Evolutionary conservation across 2,113 vertebrate species (phyloP), one percentile per base, ranked within the genome.

Genomic region (Charina bottae): DNA sequence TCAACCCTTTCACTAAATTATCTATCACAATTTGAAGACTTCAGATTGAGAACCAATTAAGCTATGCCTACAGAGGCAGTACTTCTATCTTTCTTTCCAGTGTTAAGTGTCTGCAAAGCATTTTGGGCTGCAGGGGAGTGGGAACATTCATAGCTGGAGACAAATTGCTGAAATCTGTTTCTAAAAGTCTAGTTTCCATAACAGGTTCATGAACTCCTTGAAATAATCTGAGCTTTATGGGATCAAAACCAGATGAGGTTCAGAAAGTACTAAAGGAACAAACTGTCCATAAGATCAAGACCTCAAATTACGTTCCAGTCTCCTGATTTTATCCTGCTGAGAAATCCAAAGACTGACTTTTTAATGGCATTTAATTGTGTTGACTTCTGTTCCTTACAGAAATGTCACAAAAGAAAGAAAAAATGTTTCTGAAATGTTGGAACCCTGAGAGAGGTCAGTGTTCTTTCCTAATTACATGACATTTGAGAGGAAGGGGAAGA

Each of bases 341-440:
- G 0, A 84, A 87, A 19, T 91, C 28, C 46, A 46, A 90, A 89
- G 78, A 49, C 49, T 53, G 87, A 49, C 4, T 60, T 62, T 4
- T n/a, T 19, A 15, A 78, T 7, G 21, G 53, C 89, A 15, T 13
- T 87, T 91, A 87, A 91, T 24, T 33, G 83, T 56, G 91, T 90
- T 0, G 19, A 1, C 1, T 90, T 93, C 84, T 93, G 78, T 90
- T 90, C 0, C 89, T 87, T 92, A 78, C 46, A 86, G 55, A 33
- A 68, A 91, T 46, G 85, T 58, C 37, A 90, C 42, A 88, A 37
- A 56, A 90, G 60, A 59, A 53, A 90, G 85, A 21, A 46, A 85
- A 91, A 19, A 33, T 62, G 33, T 90, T 91, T 90, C 89, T 93
- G 49, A 91, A 93, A 62, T 49, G 53, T 68, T 83, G 58, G n/a